Evolutionary conservation across 2,113 vertebrate species (phyloP), one percentile per base, ranked within the genome.

Genomic region (Mormoops blainvillei): DNA sequence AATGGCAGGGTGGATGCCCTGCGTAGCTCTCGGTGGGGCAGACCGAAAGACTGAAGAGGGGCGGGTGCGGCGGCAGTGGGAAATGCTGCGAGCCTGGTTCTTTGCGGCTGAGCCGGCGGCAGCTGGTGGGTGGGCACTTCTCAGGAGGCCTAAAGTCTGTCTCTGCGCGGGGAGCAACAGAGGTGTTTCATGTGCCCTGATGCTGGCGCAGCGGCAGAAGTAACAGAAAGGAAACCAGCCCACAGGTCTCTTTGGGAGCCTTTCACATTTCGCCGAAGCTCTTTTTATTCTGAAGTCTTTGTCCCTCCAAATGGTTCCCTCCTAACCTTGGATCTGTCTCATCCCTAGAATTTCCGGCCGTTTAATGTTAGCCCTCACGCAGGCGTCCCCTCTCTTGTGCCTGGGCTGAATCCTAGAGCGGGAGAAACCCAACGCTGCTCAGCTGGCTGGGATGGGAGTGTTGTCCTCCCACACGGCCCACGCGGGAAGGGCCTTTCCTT

Each of bases 111-210:
- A 94, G 92, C 78, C 31, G 52, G 87, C 20, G 15, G 45, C 94
- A 94, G 92, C 76, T 82, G 74, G 90, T 90, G 95, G 94, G 95
- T 96, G 94, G 96, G 92, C 97, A 92, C 52, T 38, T 88, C 70
- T 80, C 77, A 45, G 80, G 92, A 95, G 87, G 74, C 87, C 80
- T 84, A 31, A 90, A 87, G 71, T 94, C 26, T 6, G 41, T 81
- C 63, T 89, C 41, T 28, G 43, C 0, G 20, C 76, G 33, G 50
- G 54, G 22, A 87, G 41, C 1, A 70, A 45, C 65, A 41, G 77
- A 48, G 74, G 45, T 48, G 38, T 87, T 94, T 84, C 90, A 4
- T 61, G 71, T 73, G 89, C 52, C 84, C 65, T 33, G 84, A 16
- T 84, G 58, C 65, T 43, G 41, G 81, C 14, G 2, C 78, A 87